Evolutionary conservation across 2,113 vertebrate species (phyloP).

Genomic region (Rostratula benghalensis): DNA sequence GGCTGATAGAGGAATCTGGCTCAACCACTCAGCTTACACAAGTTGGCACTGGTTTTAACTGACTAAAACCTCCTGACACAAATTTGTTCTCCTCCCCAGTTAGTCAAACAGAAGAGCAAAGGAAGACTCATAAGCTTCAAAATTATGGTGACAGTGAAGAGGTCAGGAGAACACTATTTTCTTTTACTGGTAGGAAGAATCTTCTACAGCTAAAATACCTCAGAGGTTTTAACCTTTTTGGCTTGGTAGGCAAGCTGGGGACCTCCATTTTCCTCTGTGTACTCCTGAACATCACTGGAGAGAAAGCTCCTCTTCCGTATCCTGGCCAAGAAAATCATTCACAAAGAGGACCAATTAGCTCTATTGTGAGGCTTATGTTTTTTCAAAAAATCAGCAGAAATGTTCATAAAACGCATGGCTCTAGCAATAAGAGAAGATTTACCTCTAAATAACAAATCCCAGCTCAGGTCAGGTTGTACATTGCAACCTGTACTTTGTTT

Average conservation of each 20-base stretch:
- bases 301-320: conserved; percentile 13
- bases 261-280: background rate
- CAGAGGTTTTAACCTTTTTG: conserved; percentile 7
- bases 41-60: background rate
- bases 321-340: conserved; percentile 49
- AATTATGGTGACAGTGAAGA: background rate
- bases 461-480: background rate
- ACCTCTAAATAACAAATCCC: background rate
- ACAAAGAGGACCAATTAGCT: background rate
- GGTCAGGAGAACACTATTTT: background rate
- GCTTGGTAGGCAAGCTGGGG: background rate
- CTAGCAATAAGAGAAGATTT: background rate
- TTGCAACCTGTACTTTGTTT: background rate
- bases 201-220: background rate
- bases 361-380: background rate
- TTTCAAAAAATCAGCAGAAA: background rate
- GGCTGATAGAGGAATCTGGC: background rate
- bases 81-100: background rate
- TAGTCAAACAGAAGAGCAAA: background rate
- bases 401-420: background rate
- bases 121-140: background rate
- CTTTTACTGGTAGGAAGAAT: background rate
- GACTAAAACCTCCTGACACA: background rate
- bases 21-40: background rate
- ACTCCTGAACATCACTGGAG: background rate